Evolutionary conservation across 2,888 invertebrate genomes (phyloP), one percentile per base, ranked within the genome.

Genomic region (Orgyia antiqua): DNA sequence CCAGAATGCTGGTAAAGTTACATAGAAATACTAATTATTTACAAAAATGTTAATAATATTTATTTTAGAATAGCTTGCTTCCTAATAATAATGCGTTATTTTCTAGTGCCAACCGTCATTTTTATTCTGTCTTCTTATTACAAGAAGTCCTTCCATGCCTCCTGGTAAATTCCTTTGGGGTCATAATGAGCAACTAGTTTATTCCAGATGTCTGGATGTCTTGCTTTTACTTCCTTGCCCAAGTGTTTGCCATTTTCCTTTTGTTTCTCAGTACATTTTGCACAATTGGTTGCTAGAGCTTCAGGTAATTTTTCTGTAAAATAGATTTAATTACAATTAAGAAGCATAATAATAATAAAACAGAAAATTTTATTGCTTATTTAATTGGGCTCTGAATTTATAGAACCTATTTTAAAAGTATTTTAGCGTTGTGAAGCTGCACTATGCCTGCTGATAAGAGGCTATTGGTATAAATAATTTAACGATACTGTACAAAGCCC

Each of bases 201-300:
- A 6, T 72, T 58, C 89, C 89, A 90, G 38, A 88, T 75, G 4
- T 82, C 73, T 1, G 89, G 88, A 17, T 88, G 87, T 20, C 86
- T 84, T 29, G 79, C 82, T 52, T 88, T 88, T 6, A 91, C 54
- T 59, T 82, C 88, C 15, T 77, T 80, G 2, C 89, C 89, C n/a
- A 92, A 83, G 37, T 84, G 86, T 41, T 89, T 89, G 2, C 90
- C 89, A 29, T 89, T 88, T 50, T 83, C 67, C 54, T 89, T 91
- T 62, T 93, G 93, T 45, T 87, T 90, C 27, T 89, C 89, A 3
- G 90, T 90, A 58, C 93, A 93, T 67, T 91, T 92, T 9, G 77
- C 83, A 63, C 93, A 93, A 27, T 88, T 84, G 7, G 90, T 91
- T 51, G 78, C 82, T 24, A 93, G 82, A 3, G 91, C 91, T 65